Percentiles rank a stretch among this genome's conserved stretches.
Conservation (phyloP, 2,797 vertebrate species). For the Discoglossus pictus region DNA sequence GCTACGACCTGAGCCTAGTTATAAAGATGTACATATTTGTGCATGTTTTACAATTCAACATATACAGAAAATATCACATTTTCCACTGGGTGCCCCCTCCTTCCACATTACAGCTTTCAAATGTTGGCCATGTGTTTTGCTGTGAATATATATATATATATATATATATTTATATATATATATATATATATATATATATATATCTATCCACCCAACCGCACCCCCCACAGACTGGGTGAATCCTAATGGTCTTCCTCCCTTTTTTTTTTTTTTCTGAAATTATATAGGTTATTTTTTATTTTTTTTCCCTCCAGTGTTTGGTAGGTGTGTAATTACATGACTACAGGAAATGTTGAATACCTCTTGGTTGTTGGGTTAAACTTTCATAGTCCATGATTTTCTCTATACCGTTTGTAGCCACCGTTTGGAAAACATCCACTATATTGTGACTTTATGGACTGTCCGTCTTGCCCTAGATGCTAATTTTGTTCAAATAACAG, state of each 20-base stretch:
- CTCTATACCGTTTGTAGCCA: no score
- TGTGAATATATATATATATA: no score
- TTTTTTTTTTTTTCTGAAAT: no score
- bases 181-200: no score
- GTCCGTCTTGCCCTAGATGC: conserved; percentile 42
- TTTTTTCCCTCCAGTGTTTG: conserved; percentile 54
- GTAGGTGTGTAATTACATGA: conserved; percentile 53
- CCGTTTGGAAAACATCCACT: conserved; percentile 61
- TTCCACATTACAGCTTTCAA: conserved; percentile 74
- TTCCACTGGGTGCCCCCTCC: conserved; percentile 72
- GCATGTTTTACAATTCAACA: conserved; percentile 39
- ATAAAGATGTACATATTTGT: conserved; percentile 57
- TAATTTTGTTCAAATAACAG: conserved; percentile 60
- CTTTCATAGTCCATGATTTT: conserved; percentile 45
- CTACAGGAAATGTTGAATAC: conserved; percentile 53
- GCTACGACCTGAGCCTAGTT: conserved; percentile 78
- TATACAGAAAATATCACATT: conserved; percentile 54
- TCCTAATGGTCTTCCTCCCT: conserved; percentile 75
- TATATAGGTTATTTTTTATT: conserved; percentile 51
- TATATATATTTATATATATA: no score
- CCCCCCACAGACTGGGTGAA: no score
- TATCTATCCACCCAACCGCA: no score
- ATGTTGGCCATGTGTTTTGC: conserved; percentile 77
- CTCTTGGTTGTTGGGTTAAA: conserved; percentile 55
- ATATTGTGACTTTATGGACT: no score